Conservation (phyloP, 1,140 invertebrate genomes). For the Panagrolaimus sp. region DNA sequence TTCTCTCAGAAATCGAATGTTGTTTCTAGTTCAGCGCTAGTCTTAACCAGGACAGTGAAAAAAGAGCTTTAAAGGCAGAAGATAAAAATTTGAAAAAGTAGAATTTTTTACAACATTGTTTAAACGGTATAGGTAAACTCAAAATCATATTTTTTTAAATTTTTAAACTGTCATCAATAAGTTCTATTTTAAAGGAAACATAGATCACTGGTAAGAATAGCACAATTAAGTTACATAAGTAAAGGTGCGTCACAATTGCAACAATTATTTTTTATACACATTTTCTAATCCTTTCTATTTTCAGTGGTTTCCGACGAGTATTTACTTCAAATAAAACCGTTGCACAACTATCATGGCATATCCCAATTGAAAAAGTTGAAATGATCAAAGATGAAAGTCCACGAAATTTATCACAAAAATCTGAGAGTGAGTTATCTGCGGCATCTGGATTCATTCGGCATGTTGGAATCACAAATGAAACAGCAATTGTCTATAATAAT, state of each 20-base stretch:
- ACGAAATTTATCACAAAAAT: background rate
- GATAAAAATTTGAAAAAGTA: too few species aligned
- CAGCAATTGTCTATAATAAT: constrained; percentile 22
- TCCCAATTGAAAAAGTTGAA: constrained; percentile 17
- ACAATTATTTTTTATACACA: background rate
- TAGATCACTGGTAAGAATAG: too few species aligned
- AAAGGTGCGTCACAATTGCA: background rate
- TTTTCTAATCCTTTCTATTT: background rate
- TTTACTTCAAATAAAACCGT: constrained; percentile 9
- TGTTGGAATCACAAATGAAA: background rate
- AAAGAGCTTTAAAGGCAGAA: too few species aligned
- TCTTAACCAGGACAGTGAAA: too few species aligned
- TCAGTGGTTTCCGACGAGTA: background rate
- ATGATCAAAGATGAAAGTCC: background rate
- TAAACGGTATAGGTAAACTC: too few species aligned
- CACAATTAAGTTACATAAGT: too few species aligned
- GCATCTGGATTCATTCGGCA: background rate
- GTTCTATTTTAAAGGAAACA: too few species aligned
- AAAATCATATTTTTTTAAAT: too few species aligned
- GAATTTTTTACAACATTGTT: too few species aligned
- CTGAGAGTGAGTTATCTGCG: background rate
- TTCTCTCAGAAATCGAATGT: too few species aligned
- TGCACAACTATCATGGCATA: constrained; percentile 11
- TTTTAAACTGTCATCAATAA: too few species aligned
- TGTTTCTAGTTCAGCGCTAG: too few species aligned